These are phyloP conservation scores for Halichoeres trimaculatus DNA, from an alignment of 2,113 vertebrate species.

Conservation along the genomic window DNA sequence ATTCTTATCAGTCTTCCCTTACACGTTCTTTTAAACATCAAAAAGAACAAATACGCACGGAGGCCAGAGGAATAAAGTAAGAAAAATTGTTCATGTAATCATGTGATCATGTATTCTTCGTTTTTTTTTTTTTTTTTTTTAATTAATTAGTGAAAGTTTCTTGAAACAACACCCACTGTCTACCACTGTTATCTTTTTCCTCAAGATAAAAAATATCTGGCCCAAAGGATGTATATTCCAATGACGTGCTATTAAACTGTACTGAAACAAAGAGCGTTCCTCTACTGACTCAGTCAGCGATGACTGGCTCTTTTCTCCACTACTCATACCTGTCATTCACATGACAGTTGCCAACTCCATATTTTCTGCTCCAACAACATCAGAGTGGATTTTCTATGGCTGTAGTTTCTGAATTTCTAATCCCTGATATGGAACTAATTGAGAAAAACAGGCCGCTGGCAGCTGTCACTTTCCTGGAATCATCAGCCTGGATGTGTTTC, in stretches of 20 bases:
- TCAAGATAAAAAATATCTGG: conserved; percentile 9
- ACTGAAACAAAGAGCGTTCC: conserved; percentile 2
- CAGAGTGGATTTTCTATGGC: conserved; percentile 22
- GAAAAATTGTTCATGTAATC: no score
- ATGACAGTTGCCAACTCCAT: conserved; percentile 5
- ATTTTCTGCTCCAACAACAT: conserved; percentile 46
- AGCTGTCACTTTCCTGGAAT: conserved; percentile 37
- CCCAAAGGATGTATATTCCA: neutral
- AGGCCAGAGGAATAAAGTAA: no score
- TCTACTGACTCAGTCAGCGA: neutral
- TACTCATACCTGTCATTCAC: conserved; percentile 47
- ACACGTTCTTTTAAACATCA: no score
- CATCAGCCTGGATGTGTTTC: conserved; percentile 17
- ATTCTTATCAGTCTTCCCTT: no score
- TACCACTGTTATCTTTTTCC: no score
- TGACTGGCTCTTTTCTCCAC: conserved; percentile 46
- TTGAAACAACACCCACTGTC: no score
- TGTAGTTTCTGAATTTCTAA: conserved; percentile 38
- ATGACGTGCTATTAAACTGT: no score
- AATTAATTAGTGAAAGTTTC: no score
- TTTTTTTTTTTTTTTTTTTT: no score
- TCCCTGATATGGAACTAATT: conserved; percentile 48
- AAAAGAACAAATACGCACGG: no score
- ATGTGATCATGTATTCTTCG: no score
- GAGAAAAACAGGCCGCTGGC: conserved; percentile 27